These are phyloP conservation scores for Dipodomys ordii DNA, from an alignment of 2,113 vertebrate species.

Conservation along the genomic window DNA sequence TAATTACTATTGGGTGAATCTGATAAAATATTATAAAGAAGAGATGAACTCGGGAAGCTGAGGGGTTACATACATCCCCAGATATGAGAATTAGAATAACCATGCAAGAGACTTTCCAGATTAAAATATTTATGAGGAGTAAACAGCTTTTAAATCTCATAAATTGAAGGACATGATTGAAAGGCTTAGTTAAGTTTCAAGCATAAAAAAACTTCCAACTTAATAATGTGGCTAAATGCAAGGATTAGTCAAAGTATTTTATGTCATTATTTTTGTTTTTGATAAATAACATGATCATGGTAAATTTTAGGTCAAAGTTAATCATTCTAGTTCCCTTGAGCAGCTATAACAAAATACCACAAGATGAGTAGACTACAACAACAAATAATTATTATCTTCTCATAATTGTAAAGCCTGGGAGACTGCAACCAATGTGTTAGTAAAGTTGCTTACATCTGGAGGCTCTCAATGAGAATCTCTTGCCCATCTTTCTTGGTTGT, in stretches of 20 bases:
- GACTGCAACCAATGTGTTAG: not conserved
- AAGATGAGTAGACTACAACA: not conserved
- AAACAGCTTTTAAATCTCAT: not conserved
- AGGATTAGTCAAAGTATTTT: not conserved
- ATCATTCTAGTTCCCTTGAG: not conserved
- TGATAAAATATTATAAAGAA: not conserved
- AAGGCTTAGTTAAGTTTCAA: not conserved
- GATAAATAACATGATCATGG: not conserved
- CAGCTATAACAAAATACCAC: not conserved
- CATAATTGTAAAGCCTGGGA: not conserved
- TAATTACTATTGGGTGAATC: not conserved
- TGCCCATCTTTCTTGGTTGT: not conserved
- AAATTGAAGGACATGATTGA: not conserved
- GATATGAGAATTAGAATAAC: not conserved
- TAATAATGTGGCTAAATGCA: not conserved
- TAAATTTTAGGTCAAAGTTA: not conserved
- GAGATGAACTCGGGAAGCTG: accelerated
- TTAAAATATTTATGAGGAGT: not conserved
- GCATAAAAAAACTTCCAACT: not conserved
- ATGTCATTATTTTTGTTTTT: no score
- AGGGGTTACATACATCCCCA: not conserved
- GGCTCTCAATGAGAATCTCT: not conserved
- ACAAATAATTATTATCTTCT: not conserved
- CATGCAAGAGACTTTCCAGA: not conserved
- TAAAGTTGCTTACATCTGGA: not conserved